These are phyloP conservation scores for Melipona bicolor DNA, from an alignment of 2,888 invertebrate genomes.

Conservation along the genomic window DNA sequence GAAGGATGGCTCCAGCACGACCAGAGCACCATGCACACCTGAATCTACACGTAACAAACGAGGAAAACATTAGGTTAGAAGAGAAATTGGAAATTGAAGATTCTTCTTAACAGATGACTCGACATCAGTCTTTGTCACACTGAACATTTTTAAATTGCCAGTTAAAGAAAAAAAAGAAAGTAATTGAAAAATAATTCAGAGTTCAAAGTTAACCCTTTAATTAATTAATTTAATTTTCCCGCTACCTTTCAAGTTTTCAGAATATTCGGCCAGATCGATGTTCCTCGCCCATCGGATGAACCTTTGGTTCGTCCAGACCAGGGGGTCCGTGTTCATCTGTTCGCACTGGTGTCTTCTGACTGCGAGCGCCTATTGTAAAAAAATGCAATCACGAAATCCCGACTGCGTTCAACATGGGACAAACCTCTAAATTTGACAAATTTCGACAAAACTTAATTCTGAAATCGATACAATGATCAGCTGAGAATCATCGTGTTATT, in stretches of 20 bases:
- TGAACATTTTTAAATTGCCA: no score
- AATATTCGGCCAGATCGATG: conserved; percentile 97
- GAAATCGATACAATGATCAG: background rate
- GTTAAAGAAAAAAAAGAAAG: no score
- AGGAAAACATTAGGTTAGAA: background rate
- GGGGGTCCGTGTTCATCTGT: conserved; percentile 94
- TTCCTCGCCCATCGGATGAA: conserved; percentile 97
- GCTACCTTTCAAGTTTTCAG: conserved; percentile 95
- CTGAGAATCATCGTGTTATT: background rate
- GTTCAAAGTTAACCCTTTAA: no score
- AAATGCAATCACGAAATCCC: background rate
- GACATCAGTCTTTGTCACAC: no score
- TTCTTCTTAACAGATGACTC: background rate
- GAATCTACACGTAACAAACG: conserved; percentile 87
- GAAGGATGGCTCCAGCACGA: conserved; percentile 96
- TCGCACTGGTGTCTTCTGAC: conserved; percentile 95
- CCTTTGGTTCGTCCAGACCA: conserved; percentile 98
- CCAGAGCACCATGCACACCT: conserved; percentile 97
- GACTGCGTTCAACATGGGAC: no score
- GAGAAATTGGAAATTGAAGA: background rate
- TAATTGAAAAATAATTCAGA: no score
- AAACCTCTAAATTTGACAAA: no score
- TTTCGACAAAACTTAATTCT: background rate
- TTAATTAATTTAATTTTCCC: background rate
- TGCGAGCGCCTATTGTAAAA: conserved; percentile 89